These are phyloP conservation scores for Mnemiopsis leidyi DNA, from an alignment of 37 sponge, comb jelly and placozoan species.

Conservation along the genomic window DNA sequence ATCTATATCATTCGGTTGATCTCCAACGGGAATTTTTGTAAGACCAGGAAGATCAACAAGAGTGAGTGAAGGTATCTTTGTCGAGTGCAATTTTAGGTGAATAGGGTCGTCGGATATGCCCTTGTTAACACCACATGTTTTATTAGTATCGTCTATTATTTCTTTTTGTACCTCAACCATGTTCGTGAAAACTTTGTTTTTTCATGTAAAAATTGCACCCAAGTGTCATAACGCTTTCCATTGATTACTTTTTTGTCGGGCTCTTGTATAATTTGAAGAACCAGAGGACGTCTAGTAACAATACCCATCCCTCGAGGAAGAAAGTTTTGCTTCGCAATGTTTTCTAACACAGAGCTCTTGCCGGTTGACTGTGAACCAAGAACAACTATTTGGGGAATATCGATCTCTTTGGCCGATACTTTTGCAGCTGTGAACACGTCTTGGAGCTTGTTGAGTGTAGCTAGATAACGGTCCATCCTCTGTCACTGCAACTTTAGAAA, in stretches of 20 bases:
- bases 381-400: conserved; percentile 97
- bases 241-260: conserved; percentile 48
- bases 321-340: conserved; percentile 88
- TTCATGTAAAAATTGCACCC: conserved; percentile 82
- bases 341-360: conserved; percentile 98
- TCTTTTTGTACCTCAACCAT: not conserved
- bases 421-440: conserved; percentile 96
- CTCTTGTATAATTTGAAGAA: conserved; percentile 83
- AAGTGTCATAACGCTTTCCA: conserved; percentile 72
- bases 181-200: conserved; percentile 64
- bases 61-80: conserved; percentile 90
- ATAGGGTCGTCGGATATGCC: conserved; percentile 86
- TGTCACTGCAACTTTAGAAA: too few relatives aligned
- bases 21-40: conserved; percentile 96
- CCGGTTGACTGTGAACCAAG: conserved; percentile 76
- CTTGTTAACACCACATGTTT: conserved; percentile 49
- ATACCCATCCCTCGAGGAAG: conserved; percentile 90
- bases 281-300: conserved; percentile 90
- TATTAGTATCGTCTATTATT: not conserved
- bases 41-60: conserved; percentile 95
- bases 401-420: conserved; percentile 73
- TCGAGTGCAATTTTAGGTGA: conserved; percentile 81
- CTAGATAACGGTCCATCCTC: conserved; percentile 13
- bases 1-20: conserved; percentile 95
- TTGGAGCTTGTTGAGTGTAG: conserved; percentile 90